phyloP scores from a whole-genome alignment of 1,140 invertebrate genomes.

The Drosophila equinoxialis region DNA sequence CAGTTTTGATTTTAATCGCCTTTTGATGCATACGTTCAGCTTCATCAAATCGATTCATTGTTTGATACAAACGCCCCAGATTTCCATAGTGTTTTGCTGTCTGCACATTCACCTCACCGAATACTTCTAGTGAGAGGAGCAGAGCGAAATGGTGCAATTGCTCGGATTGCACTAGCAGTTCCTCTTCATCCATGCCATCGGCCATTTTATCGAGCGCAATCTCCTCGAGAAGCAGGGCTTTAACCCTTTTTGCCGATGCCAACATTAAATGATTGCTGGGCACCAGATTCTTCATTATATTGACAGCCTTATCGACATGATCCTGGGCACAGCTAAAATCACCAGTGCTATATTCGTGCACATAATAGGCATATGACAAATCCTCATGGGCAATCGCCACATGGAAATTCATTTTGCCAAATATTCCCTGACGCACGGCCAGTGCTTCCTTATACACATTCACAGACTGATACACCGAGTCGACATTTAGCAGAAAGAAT shows the following conservation, averaged over 20 bases:
- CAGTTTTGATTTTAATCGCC: slow-evolving; percentile 95
- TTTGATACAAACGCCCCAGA: slow-evolving; percentile 94
- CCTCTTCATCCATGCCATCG: slow-evolving; percentile 78
- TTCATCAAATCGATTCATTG: slow-evolving; percentile 92
- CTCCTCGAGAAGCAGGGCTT: slow-evolving; percentile 96
- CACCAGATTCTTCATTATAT: slow-evolving; percentile 90
- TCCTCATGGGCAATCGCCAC: slow-evolving; percentile 95
- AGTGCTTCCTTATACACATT: slow-evolving; percentile 92
- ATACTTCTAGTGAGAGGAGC: slow-evolving; percentile 89
- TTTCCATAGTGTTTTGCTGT: slow-evolving; percentile 98
- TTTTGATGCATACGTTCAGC: slow-evolving; percentile 95
- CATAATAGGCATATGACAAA: slow-evolving; percentile 95
- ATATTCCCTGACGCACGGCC: slow-evolving; percentile 89
- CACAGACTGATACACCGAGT: slow-evolving; percentile 91
- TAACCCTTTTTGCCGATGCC: slow-evolving; percentile 94
- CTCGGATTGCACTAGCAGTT: slow-evolving; percentile 89
- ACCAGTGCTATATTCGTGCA: slow-evolving; percentile 94
- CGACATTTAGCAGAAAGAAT: slow-evolving; percentile 95
- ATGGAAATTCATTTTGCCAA: slow-evolving; percentile 92
- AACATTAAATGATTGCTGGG: slow-evolving; percentile 92
- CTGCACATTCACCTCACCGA: slow-evolving; percentile 96
- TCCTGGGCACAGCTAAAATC: slow-evolving; percentile 91
- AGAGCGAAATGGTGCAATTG: slow-evolving; percentile 91
- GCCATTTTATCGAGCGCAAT: slow-evolving; percentile 91
- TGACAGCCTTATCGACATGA: slow-evolving; percentile 92